Evolutionary conservation across 1,140 invertebrate species (phyloP), one percentile per base, ranked within the genome.

Genomic region (Megalopta genalis): DNA sequence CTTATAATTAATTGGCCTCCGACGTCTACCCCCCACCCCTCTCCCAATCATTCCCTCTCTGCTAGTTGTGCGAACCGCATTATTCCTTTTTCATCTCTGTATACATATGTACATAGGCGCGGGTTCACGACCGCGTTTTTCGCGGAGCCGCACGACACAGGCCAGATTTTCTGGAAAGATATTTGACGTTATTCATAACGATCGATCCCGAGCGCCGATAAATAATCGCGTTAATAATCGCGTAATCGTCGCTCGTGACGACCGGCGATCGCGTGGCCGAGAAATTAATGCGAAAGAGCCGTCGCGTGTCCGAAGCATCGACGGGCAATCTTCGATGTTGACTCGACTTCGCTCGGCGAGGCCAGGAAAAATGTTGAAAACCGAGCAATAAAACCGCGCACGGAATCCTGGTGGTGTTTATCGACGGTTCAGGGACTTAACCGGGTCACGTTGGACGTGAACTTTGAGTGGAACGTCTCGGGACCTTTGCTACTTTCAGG

Each of bases 161-260:
- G 32, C 27, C 37, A 77, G 83, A 74, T 84, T 74, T 59, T 70
- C 27, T 10, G 32, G 70, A 23, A 46, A 46, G 79, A 85, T 84
- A 85, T 21, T 60, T 37, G 21, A 37, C 69, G 63, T 64, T 69
- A 70, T 75, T 62, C 73, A 60, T 49, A 65, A 37, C 60, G 37
- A 66, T 72, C 77, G 84, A 84, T 85, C 59, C 27, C 32, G 32
- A 7, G 21, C n/a, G n/a, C 10, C 76, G 83, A 85, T 85, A 85
- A 84, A 85, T 85, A 85, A 74, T 81, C 68, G 74, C 79, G 49
- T 67, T 65, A 72, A 72, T 75, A 82, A 85, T 85, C 79, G 73
- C 65, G 52, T 75, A 80, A 85, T 85, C 71, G 59, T 39, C 66
- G 72, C n/a, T 37, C 67, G 66, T 49, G 27, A 9, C 66, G n/a